Base-by-base conservation (phyloP, 2,888 invertebrate species). In the Hydrotaea cyrtoneurina region DNA sequence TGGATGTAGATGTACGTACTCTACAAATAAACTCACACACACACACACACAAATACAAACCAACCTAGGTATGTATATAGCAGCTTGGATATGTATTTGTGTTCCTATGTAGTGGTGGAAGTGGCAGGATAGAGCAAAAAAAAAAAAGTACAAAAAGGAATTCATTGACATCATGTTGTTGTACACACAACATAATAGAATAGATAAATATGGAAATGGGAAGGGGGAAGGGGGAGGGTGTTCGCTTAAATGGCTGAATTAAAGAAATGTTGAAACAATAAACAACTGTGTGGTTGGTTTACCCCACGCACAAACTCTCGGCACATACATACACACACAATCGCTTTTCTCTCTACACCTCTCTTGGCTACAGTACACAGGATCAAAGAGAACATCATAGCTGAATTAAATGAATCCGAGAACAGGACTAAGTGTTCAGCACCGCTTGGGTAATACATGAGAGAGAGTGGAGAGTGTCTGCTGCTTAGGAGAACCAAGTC, bases 161-260 rank as follows among this genome's bases (percentile, higher is more conserved):
- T 79, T 82, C 69, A 79, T 82, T 82, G 79, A 82, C 76, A 81
- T 84, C 71, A 59, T 78, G 57, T 66, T 78, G 53, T 62, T 78
- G 53, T 75, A 64, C 57, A 84, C 57, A 80, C 31, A 80, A 66
- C 21, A 62, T 46, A 71, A 74, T 46, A 23, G 73, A 82, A 84
- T 71, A 76, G 62, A 71, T 72, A 57, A 78, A 78, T 66, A 69
- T 66, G 43, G 53, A 66, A 82, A 77, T 62, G 50, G 2, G 3
- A 4, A 7, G 31, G 31, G 31, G 2, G 3, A 4, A 7, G 31
- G 31, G 31, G 7, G 31, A 31, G 31, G 31, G 78, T 71, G 62
- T 66, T 78, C 59, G 17, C 19, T 46, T 69, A 69, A 79, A 81
- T 79, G 78, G 79, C 77, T 85, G 79, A 82, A 77, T 74, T 66